Conservation (phyloP, 2,888 invertebrate genomes). For the Gymnocheta viridis region DNA sequence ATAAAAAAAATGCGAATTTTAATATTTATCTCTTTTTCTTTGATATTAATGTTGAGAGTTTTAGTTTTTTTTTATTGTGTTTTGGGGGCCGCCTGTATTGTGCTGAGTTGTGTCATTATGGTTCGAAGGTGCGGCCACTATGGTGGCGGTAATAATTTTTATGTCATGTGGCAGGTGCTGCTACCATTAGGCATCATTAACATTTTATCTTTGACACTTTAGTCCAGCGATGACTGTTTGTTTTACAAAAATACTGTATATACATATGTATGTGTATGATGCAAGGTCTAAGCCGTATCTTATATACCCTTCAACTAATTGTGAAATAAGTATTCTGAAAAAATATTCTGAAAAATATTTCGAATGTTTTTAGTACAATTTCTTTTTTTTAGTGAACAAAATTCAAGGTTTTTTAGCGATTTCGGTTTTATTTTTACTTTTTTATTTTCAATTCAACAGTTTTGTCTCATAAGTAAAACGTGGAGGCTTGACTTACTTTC, state of each 20-base stretch:
- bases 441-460: no score
- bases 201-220: conserved; percentile 71
- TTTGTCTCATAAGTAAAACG: no score
- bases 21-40: not conserved
- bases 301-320: not conserved
- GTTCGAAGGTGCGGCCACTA: conserved; percentile 53
- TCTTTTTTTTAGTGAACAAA: no score
- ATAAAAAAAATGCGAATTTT: conserved; percentile 28
- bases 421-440: no score
- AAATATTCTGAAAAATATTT: no score
- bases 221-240: conserved; percentile 22
- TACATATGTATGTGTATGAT: no score
- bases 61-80: not conserved
- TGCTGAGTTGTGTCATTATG: conserved; percentile 21
- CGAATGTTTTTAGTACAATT: no score
- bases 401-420: no score
- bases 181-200: conserved; percentile 72
- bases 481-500: no score
- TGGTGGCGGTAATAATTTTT: conserved; percentile 62
- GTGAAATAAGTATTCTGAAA: no score
- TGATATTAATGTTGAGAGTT: not conserved
- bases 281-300: not conserved
- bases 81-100: conserved; percentile 16
- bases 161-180: conserved; percentile 72
- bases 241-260: not conserved